Conservation (phyloP, 2,888 invertebrate genomes). For the Acrocyrtus sp. region DNA sequence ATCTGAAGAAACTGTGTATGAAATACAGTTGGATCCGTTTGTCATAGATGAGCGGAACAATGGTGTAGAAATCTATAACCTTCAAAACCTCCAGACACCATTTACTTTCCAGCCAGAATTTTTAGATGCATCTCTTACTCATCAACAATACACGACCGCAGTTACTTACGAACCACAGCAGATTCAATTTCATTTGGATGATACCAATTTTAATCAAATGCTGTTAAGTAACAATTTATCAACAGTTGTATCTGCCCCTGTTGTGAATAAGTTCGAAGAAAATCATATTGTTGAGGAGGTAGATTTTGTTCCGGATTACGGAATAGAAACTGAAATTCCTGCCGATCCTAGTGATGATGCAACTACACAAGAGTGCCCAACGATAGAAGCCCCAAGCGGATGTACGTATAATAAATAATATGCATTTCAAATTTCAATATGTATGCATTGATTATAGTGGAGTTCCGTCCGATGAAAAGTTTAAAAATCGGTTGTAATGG, state of each 20-base stretch:
- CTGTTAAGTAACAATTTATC: constrained; percentile 7
- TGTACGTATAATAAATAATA: no score
- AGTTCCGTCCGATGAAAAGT: no score
- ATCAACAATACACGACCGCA: constrained; percentile 18
- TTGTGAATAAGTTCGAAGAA: no score
- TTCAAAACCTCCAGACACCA: constrained; percentile 25
- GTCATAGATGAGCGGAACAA: constrained; percentile 39
- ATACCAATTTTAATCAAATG: constrained; percentile 23
- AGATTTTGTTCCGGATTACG: constrained; percentile 17
- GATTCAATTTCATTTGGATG: constrained; percentile 33
- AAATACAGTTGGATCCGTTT: constrained; percentile 42
- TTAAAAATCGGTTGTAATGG: background rate
- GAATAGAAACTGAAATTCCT: constrained; percentile 35
- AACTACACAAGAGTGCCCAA: no score
- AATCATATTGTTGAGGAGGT: no score
- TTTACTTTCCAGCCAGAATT: constrained; percentile 33
- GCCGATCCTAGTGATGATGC: no score
- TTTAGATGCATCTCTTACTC: constrained; percentile 31
- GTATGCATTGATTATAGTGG: no score
- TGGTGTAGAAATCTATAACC: constrained; percentile 33
- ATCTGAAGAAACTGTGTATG: constrained; percentile 50
- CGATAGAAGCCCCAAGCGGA: no score
- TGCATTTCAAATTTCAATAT: no score
- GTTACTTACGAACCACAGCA: constrained; percentile 23
- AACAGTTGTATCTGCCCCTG: no score